Base-by-base conservation (phyloP, 1,140 invertebrate species). In the Cylas formicarius region DNA sequence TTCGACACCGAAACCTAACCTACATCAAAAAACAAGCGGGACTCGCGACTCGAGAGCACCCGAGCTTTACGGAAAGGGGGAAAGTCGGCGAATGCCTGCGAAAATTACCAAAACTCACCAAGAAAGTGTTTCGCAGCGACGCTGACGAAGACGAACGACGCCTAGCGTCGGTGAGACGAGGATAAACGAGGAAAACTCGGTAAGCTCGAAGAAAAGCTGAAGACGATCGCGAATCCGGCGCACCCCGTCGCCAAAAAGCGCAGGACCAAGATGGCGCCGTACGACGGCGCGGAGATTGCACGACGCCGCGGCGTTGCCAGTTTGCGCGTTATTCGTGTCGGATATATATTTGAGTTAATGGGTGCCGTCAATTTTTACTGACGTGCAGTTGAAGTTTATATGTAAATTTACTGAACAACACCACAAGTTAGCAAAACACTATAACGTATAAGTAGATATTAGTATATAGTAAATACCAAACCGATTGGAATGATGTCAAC, bases 41-140 rank as follows among this genome's bases (percentile, higher is more conserved):
- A n/a, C n/a, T n/a, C n/a, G n/a, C n/a, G n/a, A n/a, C n/a, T n/a
- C n/a, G n/a, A n/a, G n/a, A n/a, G n/a, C n/a, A n/a, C 10, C 14
- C 13, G 31, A 29, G 42, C 45, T 28, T 9, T 17, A 16, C 39
- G n/a, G 46, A 20, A 37, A 16, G 14, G 27, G 38, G 33, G 38
- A 48, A 43, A 43, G 46, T 43, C 46, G 46, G 46, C 38, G 40
- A 48, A 48, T 48, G 46, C 32, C 26, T 37, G 20, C 23, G 33
- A 43, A 48, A 48, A 42, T 37, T 48, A 34, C 16, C 18, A 37
- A 41, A 44, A 45, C 26, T 45, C 34, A 17, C 22, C 5, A 44
- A 44, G 42, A 36, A 32, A 32, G 7, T 35, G n/a, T n/a, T n/a
- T n/a, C n/a, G n/a, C n/a, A n/a, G n/a, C n/a, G n/a, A n/a, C n/a